Evolutionary conservation across 2,797 vertebrate genomes (phyloP).

Genomic region (Phoxinus dragarum): DNA sequence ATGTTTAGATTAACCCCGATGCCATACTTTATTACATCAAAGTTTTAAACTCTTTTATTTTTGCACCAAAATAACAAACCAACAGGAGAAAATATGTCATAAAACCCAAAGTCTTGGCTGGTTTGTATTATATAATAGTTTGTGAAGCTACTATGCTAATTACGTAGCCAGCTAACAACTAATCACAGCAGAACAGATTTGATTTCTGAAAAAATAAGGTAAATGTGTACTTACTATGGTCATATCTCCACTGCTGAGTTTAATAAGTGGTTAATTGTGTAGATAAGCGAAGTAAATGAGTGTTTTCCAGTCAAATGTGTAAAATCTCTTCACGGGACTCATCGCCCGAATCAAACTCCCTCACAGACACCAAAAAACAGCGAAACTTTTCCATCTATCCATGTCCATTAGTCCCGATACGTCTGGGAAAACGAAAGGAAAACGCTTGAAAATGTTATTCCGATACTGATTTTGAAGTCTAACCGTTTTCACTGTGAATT

Average conservation of each 20-base stretch:
- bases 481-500: neutral
- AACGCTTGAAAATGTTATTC: neutral
- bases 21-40: neutral
- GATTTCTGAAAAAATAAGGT: neutral
- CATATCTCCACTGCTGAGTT: conserved; percentile 4
- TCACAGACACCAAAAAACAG: conserved; percentile 25
- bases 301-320: conserved; percentile 34
- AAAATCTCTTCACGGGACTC: conserved; percentile 46
- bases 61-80: neutral
- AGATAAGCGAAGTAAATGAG: conserved; percentile 4
- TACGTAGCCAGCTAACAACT: conserved; percentile 41
- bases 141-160: conserved; percentile 46
- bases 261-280: neutral
- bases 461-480: neutral
- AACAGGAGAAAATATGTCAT: neutral
- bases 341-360: conserved; percentile 33
- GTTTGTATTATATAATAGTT: conserved; percentile 35
- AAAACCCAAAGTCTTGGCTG: neutral
- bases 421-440: no score
- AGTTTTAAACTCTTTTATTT: neutral
- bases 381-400: conserved; percentile 28
- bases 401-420: neutral
- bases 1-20: neutral
- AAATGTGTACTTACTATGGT: conserved; percentile 38
- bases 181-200: neutral